Evolutionary conservation across 1,140 invertebrate genomes (phyloP), one percentile per base, ranked within the genome.

Genomic region (Chrysopa pallens): DNA sequence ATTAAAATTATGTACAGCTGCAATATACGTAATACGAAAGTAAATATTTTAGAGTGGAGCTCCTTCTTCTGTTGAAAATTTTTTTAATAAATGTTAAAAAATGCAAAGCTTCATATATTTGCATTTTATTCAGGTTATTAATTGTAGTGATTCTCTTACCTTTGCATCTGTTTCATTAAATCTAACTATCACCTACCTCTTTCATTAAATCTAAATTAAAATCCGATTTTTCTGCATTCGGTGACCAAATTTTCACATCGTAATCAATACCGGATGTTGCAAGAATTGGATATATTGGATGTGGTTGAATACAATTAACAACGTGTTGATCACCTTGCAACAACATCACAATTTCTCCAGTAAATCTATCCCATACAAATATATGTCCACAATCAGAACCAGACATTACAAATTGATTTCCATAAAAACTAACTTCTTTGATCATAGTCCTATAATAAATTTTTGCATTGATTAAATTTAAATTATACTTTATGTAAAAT

Each of bases 181-280:
- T n/a, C n/a, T n/a, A n/a, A n/a, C n/a, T n/a, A n/a, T n/a, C n/a
- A 55, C 68, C 60, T 68, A 88, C 84, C 66, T 79, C 76, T 47
- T 74, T 67, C 0, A 84, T 79, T 50, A 69, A 68, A 39, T 63
- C 64, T n/a, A 62, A 59, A 58, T 85, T 73, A 61, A 86, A 89
- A 12, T 47, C 62, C 0, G 63, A 67, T 6, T 72, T 63, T 17
- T 70, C 65, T 43, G 60, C 59, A 9, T 73, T 57, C 1, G 87
- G 87, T 4, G 78, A 70, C 84, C 85, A 91, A 1, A 92, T 58
- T 61, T 92, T 92, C 7, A 91, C 71, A 56, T 91, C 83, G 60
- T 91, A 86, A 57, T 92, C 88, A 44, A 92, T 90, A 7, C 88
- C 88, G 46, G 85, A 89, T 6, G 85, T 83, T 0, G 85, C 85